Base-by-base conservation (phyloP, 2,113 vertebrate species). In the Nycticebus coucang region DNA sequence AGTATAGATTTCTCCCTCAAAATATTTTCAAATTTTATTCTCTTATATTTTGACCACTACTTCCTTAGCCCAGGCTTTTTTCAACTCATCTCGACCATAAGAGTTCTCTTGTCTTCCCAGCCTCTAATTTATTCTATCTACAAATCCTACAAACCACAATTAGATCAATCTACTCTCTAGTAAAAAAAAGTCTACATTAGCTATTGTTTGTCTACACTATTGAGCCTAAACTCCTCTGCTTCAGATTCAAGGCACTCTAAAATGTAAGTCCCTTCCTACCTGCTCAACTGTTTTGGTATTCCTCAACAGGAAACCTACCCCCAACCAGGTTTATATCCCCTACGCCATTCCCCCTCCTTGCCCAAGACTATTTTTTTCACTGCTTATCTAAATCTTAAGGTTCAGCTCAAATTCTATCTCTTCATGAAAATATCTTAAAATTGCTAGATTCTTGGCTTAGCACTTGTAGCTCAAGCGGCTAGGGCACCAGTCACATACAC, bases 331-430 rank as follows among this genome's bases (percentile, higher is more conserved):
- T 37, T 78, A 10, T 45, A 57, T 59, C 33, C 22, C 55, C 41
- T 57, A 18, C 0, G 21, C 0, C 15, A 33, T 2, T 4, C 28
- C 18, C 1, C 2, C 4, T 79, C 50, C 30, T 87, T 30, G 26
- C 10, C 41, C 57, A 71, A 64, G 4, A 10, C 35, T 35, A 33
- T 92, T 81, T 78, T 78, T 77, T 64, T 64, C 24, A 28, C 22
- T 57, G 35, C 55, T 93, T 82, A 41, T 50, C 83, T 71, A 60
- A 87, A 93, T 89, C 26, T 80, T 82, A 80, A 86, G 41, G 60
- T 41, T 82, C 13, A 30, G 41, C 41, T 92, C 26, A 72, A 89
- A 89, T 83, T 81, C 53, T 41, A 64, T 37, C 55, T 72, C 33
- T 45, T 45, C 15, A 26, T 28, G 30, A 69, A 69, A n/a, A 15